Conservation (phyloP, 2,888 invertebrate species). For the Spialia ferax region DNA sequence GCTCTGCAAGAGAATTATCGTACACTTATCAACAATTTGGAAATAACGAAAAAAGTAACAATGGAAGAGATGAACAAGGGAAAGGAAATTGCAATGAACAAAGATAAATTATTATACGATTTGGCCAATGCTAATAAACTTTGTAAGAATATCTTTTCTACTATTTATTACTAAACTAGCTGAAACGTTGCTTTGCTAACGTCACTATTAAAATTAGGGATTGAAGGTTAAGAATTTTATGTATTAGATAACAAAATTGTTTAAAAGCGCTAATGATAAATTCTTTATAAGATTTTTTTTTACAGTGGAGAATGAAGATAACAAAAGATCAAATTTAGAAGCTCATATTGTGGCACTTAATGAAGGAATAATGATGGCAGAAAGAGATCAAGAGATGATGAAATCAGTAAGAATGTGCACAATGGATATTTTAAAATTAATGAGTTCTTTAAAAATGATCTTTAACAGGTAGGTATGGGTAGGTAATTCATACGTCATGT, state of each 20-base stretch:
- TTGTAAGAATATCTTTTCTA: slow-evolving; percentile 69
- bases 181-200: no score
- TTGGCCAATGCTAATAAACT: slow-evolving; percentile 73
- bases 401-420: slow-evolving; percentile 58
- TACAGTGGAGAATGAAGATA: slow-evolving; percentile 83
- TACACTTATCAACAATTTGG: slow-evolving; percentile 86
- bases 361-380: slow-evolving; percentile 87
- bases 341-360: slow-evolving; percentile 83
- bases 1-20: slow-evolving; percentile 86
- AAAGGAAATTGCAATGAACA: slow-evolving; percentile 87
- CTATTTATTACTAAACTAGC: no score
- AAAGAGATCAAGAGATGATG: slow-evolving; percentile 86
- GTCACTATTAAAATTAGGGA: no score
- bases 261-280: neutral
- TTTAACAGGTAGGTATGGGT: no score
- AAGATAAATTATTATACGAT: slow-evolving; percentile 86
- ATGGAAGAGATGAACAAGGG: slow-evolving; percentile 89
- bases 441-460: no score
- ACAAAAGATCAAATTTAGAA: slow-evolving; percentile 82
- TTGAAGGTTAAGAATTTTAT: no score
- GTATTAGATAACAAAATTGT: no score
- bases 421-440: neutral
- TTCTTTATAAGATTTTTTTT: slow-evolving; percentile 38
- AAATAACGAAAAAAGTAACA: slow-evolving; percentile 89
- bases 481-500: no score